Evolutionary conservation across 2,113 vertebrate species (phyloP), one percentile per base, ranked within the genome.

Genomic region (Pogonocichla stellata): DNA sequence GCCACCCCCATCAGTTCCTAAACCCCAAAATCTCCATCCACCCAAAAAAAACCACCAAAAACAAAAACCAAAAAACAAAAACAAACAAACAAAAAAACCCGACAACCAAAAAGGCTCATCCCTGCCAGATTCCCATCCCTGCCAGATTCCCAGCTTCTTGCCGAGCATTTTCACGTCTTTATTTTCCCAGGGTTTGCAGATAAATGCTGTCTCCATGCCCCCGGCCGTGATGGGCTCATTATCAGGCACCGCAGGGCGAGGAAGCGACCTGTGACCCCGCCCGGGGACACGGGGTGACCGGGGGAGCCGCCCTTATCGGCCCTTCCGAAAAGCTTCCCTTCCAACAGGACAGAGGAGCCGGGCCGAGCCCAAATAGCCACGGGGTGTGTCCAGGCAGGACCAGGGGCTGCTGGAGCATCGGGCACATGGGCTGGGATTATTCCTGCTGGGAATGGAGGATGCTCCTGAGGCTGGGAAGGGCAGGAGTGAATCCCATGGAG

Each of bases 181-280:
- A 7, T 94, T 95, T 96, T 95, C 94, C 92, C 79, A 96, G 87
- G 51, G 8, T 19, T 58, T 73, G 81, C 93, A 88, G 95, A 96
- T 96, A 93, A 97, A 77, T 67, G 5, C 85, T 67, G 79, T 88
- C 95, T 96, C 96, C 69, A 2, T 54, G 14, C 16, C 4, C 16
- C 66, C 20, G 0, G 73, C 66, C 33, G 16, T 16, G 81, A 80
- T 11, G 51, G 81, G 11, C 90, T 77, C 71, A 8, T 70, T 96
- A 95, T 96, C 96, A 92, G 95, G 78, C 66, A 34, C 45, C 0
- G 24, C 2, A 6, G 1, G 2, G 42, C 0, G 10, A 97, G 95
- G 96, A 97, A 96, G 94, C 58, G 51, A 94, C 94, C 93, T 14
- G 54, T 93, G 95, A 95, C 95, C 94, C 85, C 3, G n/a, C 75